Base-by-base conservation (phyloP, 2,888 invertebrate species). In the Melipona bicolor region DNA sequence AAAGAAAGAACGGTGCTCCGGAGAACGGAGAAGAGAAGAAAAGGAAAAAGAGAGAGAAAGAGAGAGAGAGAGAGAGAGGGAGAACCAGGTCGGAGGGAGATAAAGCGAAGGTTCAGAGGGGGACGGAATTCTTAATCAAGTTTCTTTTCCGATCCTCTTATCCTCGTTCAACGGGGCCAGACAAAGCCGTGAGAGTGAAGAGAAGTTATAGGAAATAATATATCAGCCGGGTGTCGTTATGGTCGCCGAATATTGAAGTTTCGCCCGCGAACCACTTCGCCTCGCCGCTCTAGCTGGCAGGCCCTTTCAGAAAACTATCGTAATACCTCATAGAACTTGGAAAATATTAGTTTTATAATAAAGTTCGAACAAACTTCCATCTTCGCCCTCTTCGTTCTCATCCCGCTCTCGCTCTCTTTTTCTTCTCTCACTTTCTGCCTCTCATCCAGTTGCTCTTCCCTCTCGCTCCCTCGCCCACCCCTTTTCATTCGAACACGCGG, bases 241-340 rank as follows among this genome's bases (percentile, higher is more conserved):
- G 92, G 90, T 90, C 91, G 89, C 86, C 91, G 91, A 92, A 92
- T 91, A 92, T 92, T 90, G 92, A 91, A 92, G 90, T 91, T 91
- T 86, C 87, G 87, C 78, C 83, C 86, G 83, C 85, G 84, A 84
- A 85, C 87, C 87, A 88, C 87, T 91, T 87, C 87, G 84, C 83
- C 85, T 77, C 79, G 67, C 82, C 87, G 84, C 77, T 82, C 84
- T 85, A 81, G 74, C 81, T 85, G 82, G 81, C 87, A 87, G 86
- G 87, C 86, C 85, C 88, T 88, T 90, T 88, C 88, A 88, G 82
- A 89, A 91, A 92, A 91, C 91, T 91, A 91, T 91, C 91, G 90
- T 90, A 89, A 91, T 91, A 91, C 89, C 89, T 91, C 91, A 91
- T 89, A 87, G 88, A 88, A 87, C 88, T 89, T 87, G 87, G 90